These are phyloP conservation scores for Danio rerio DNA, from an alignment of 2,113 vertebrate genomes.

Conservation along the genomic window GRCz12tu NC_133185.1:27386001-27386500, in stretches of 20 bases:
- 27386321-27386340: not conserved
- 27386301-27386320: no score
- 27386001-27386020: no score
- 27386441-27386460: not conserved
- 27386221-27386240: conserved; percentile 51
- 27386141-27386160: not conserved
- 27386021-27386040: no score
- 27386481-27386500: not conserved
- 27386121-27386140: not conserved
- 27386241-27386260: not conserved
- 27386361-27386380: no score
- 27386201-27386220: conserved; percentile 63
- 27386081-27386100: not conserved
- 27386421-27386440: not conserved
- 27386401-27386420: not conserved
- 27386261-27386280: no score
- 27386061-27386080: no score
- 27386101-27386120: not conserved
- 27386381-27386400: not conserved
- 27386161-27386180: conserved; percentile 63
- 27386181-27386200: conserved; percentile 62
- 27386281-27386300: no score
- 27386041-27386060: no score
- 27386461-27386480: not conserved
- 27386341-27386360: not conserved